Conservation (phyloP, 1,140 invertebrate genomes). For the Dufourea novaeangliae region DNA sequence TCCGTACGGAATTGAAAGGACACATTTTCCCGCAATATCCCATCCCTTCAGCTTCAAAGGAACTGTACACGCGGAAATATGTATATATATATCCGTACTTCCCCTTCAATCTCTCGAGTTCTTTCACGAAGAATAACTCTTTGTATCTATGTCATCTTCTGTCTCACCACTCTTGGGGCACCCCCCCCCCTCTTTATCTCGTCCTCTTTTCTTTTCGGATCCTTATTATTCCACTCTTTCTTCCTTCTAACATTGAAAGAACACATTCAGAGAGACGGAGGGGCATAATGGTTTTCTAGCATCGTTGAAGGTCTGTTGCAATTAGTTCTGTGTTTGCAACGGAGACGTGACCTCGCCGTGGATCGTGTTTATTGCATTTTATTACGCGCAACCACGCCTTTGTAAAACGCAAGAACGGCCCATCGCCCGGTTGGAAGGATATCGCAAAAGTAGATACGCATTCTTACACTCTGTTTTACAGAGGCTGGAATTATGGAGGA, state of each 20-base stretch:
- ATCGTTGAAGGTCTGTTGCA: conserved; percentile 1
- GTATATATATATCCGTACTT: too few species aligned
- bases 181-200: background rate
- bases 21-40: background rate
- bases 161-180: background rate
- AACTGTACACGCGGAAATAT: conserved; percentile 28
- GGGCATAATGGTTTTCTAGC: conserved; percentile 33
- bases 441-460: background rate
- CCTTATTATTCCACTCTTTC: conserved; percentile 22
- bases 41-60: conserved; percentile 3
- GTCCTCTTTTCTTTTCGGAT: conserved; percentile 7
- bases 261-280: conserved; percentile 1
- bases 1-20: background rate
- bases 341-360: background rate
- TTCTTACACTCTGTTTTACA: background rate
- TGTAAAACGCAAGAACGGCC: background rate
- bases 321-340: background rate
- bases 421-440: too few species aligned
- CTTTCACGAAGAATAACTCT: conserved; percentile 42
- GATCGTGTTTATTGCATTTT: conserved; percentile 32
- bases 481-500: background rate
- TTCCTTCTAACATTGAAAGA: conserved; percentile 7
- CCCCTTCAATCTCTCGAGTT: conserved; percentile 29
- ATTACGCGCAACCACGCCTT: background rate
- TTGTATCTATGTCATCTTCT: conserved; percentile 29